These are phyloP conservation scores for Chrysomallon squamiferum DNA, from an alignment of 1,140 invertebrate genomes.

Conservation along the genomic window DNA sequence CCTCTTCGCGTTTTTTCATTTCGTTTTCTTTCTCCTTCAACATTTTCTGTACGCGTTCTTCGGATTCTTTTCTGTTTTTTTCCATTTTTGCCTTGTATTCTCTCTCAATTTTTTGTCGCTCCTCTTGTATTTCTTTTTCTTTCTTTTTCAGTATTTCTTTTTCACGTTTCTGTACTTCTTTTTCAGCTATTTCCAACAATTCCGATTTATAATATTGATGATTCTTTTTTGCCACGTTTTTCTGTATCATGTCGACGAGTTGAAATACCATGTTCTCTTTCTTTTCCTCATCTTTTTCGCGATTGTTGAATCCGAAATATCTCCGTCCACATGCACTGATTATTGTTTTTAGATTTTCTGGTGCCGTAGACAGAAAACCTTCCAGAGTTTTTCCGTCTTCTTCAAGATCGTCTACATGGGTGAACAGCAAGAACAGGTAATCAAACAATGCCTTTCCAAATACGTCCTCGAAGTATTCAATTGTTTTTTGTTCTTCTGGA, in stretches of 20 bases:
- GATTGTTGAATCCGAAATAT: slow-evolving; percentile 6
- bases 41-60: background rate
- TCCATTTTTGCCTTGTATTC: background rate
- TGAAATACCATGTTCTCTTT: background rate
- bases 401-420: slow-evolving; percentile 5
- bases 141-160: background rate
- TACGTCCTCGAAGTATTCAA: background rate
- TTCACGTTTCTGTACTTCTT: background rate
- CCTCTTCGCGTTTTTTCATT: too few species aligned
- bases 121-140: background rate
- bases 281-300: background rate
- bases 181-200: too few species aligned
- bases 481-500: slow-evolving; percentile 5
- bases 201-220: too few species aligned
- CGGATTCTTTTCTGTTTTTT: background rate
- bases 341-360: slow-evolving; percentile 3
- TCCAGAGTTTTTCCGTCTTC: background rate
- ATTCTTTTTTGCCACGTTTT: too few species aligned
- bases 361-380: background rate
- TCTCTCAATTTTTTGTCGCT: background rate
- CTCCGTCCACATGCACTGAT: background rate
- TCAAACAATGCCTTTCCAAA: slow-evolving; percentile 4
- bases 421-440: slow-evolving; percentile 9
- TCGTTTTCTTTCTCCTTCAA: background rate
- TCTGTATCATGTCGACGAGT: background rate